Conservation (phyloP, 2,888 invertebrate genomes). For the Keiferia lycopersicella region DNA sequence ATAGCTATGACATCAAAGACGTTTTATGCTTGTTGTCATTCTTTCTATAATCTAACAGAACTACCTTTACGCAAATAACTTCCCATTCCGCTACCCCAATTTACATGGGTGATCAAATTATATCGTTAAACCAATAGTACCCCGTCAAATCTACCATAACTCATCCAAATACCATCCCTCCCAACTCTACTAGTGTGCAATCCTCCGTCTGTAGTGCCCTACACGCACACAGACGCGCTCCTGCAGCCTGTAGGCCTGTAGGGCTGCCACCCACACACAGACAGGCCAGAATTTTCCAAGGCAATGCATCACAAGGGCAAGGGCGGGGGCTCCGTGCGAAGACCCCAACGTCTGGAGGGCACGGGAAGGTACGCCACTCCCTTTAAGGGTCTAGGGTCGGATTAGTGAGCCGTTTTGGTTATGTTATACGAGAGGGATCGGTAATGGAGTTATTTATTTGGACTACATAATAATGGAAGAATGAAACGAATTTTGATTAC, state of each 20-base stretch:
- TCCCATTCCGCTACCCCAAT: no score
- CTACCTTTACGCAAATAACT: no score
- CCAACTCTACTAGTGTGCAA: neutral
- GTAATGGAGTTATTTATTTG: neutral
- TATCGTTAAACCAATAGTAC: no score
- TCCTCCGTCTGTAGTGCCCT: neutral
- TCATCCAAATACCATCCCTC: neutral
- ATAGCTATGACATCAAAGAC: no score
- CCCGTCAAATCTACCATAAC: no score
- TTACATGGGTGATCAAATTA: no score
- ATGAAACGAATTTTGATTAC: no score
- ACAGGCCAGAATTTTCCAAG: neutral
- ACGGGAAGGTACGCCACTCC: neutral
- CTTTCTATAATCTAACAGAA: no score
- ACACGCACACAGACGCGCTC: neutral
- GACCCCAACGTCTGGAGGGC: conserved; percentile 9
- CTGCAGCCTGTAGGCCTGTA: neutral
- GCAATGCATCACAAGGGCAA: neutral
- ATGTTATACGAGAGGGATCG: neutral
- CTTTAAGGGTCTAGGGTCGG: conserved; percentile 4
- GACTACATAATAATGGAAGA: no score
- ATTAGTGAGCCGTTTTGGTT: neutral
- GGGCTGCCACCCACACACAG: neutral
- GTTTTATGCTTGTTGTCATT: no score
- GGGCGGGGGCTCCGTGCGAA: conserved; percentile 3